Evolutionary conservation across 2,797 vertebrate genomes (phyloP).

Genomic region (Sandelia bainsii): DNA sequence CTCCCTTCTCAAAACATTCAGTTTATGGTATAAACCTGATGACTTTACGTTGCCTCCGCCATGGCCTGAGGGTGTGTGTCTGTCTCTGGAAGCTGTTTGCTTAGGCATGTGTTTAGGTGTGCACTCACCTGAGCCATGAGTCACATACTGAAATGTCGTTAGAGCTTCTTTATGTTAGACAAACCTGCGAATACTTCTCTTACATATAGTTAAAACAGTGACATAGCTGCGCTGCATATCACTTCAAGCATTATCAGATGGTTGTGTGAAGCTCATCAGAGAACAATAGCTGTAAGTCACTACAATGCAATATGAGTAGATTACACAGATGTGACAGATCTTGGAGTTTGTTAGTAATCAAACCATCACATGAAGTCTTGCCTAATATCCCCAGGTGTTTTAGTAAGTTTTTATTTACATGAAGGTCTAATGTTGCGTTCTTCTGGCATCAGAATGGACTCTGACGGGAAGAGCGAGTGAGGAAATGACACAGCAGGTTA

Average conservation of each 20-base stretch:
- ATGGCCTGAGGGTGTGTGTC: conserved; percentile 18
- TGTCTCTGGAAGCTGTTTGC: conserved; percentile 1
- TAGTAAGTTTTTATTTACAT: conserved; percentile 66
- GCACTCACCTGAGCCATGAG: conserved; percentile 61
- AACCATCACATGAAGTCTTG: conserved; percentile 23
- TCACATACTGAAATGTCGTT: conserved; percentile 41
- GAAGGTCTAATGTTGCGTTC: conserved; percentile 51
- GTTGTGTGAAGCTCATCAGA: not conserved
- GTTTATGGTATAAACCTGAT: not conserved
- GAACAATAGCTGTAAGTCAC: not conserved
- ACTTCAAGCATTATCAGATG: not conserved
- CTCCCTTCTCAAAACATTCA: not conserved
- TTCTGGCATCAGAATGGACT: conserved; percentile 56
- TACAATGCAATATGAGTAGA: not conserved
- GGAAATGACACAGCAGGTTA: conserved; percentile 30
- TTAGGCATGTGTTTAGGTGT: conserved; percentile 62
- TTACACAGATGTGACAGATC: conserved; percentile 16
- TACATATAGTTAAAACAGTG: conserved; percentile 16
- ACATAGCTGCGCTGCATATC: not conserved
- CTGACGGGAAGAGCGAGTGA: conserved; percentile 35
- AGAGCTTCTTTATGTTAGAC: conserved; percentile 41
- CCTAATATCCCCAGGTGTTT: conserved; percentile 70
- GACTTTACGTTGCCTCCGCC: not conserved
- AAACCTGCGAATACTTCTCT: conserved; percentile 33
- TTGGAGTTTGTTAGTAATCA: conserved; percentile 39